Evolutionary conservation across 2,113 vertebrate genomes (phyloP).

Genomic region (Hemiprocne comata): DNA sequence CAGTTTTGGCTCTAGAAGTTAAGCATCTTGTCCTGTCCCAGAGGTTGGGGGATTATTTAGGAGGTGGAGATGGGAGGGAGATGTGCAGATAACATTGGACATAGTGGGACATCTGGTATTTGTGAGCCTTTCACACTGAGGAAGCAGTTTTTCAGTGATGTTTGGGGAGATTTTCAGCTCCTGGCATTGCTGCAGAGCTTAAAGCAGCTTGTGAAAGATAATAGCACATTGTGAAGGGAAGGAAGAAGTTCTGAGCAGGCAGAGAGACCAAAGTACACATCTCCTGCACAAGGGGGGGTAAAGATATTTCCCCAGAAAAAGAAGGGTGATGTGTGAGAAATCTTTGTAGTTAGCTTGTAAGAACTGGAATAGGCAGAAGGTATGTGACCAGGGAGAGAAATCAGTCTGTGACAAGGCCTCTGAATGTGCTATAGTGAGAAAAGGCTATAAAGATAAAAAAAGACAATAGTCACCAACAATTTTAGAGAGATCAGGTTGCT

Average conservation of each 20-base stretch:
- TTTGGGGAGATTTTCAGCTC: neutral
- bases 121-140: neutral
- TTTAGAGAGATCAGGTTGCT: neutral
- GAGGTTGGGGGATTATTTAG: neutral
- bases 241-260: neutral
- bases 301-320: neutral
- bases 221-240: slow-evolving; percentile 20
- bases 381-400: neutral
- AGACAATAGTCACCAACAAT: neutral
- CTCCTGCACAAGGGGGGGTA: neutral
- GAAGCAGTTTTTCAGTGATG: neutral
- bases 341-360: slow-evolving; percentile 7
- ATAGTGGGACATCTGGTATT: neutral
- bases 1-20: neutral
- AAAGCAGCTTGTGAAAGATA: slow-evolving; percentile 13
- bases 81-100: neutral
- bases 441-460: neutral
- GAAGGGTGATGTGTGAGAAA: neutral
- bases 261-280: neutral
- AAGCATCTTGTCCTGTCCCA: neutral
- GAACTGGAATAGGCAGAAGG: neutral
- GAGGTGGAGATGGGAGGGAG: neutral
- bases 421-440: neutral
- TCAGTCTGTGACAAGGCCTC: neutral
- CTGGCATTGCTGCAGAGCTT: neutral